Conservation (phyloP, 2,797 vertebrate species). For the Phyllotis vaccarum region DNA sequence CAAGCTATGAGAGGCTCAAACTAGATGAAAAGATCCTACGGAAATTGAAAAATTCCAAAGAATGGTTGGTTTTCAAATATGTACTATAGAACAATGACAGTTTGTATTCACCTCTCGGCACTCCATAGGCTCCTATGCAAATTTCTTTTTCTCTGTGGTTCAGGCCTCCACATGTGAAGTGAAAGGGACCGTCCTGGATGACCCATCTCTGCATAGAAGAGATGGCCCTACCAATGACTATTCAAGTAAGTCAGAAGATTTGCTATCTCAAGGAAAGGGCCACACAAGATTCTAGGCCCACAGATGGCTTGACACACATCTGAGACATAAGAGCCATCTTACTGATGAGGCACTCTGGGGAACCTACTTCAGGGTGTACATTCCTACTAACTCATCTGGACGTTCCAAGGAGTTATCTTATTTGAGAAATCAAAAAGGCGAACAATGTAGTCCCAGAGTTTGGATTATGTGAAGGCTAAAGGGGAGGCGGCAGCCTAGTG, state of each 20-base stretch:
- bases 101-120: background rate
- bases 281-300: background rate
- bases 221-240: background rate
- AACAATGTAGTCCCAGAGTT: background rate
- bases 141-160: background rate
- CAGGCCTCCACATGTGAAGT: background rate
- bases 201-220: background rate
- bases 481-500: background rate
- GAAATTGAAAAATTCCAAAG: background rate
- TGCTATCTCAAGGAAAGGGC: background rate
- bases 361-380: background rate
- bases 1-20: background rate
- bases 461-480: background rate
- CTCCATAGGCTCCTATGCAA: background rate
- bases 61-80: background rate
- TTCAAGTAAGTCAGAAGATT: background rate
- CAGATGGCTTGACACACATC: background rate
- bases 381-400: background rate
- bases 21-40: background rate
- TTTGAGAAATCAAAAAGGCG: background rate
- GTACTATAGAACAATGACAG: background rate
- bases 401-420: background rate
- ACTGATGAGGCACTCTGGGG: background rate
- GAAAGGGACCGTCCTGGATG: background rate
- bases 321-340: background rate